These are phyloP conservation scores for Dasypogon diadema DNA, from an alignment of 2,888 invertebrate species.

Conservation along the genomic window DNA sequence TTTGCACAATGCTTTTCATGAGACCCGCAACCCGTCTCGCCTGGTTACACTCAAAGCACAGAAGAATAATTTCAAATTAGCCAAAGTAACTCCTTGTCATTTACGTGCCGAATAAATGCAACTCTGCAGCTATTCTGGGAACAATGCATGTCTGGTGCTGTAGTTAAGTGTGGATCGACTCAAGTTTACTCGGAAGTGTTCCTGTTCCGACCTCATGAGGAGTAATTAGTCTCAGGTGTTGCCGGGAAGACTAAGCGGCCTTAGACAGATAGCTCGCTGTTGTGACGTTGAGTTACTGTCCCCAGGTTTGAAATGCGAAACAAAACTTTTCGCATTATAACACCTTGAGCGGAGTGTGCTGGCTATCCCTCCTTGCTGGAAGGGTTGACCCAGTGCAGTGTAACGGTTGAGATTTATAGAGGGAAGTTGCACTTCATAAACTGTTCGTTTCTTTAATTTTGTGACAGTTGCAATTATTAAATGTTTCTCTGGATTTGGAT, in stretches of 20 bases:
- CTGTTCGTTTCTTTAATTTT: constrained; percentile 36
- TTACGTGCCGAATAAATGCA: constrained; percentile 11
- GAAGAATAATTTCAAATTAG: background rate
- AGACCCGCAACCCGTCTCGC: too few species aligned
- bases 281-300: constrained; percentile 22
- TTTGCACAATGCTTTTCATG: too few species aligned
- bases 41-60: too few species aligned
- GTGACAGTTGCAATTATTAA: constrained; percentile 16
- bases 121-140: background rate
- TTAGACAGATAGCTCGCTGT: background rate
- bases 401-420: constrained; percentile 14
- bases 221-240: constrained; percentile 21
- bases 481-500: background rate
- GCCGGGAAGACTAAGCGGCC: background rate
- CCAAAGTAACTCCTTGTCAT: constrained; percentile 4
- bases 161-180: background rate
- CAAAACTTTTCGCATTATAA: constrained; percentile 14
- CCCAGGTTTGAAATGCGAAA: background rate
- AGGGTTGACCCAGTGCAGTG: background rate
- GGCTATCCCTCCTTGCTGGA: background rate
- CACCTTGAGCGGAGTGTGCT: background rate
- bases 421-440: constrained; percentile 24
- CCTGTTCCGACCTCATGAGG: constrained; percentile 14
- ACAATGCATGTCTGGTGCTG: constrained; percentile 3
- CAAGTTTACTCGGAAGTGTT: background rate